A percentile compares a stretch with the other conserved stretches of the same genome.
Conservation (phyloP, 2,113 vertebrate genomes). For the Charadrius vociferus region DNA sequence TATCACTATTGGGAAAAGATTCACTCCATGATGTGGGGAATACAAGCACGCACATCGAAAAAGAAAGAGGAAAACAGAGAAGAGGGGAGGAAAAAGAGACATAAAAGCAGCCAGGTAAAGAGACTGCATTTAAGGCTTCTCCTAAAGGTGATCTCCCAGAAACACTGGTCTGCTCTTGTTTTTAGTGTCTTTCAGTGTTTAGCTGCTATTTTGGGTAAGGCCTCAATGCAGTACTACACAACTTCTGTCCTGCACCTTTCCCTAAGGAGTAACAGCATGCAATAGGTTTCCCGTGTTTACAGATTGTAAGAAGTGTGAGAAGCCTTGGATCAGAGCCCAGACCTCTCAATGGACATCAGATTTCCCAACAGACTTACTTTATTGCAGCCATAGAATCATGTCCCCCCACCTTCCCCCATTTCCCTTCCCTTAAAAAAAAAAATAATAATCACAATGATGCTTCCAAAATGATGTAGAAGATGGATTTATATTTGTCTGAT, state of each 20-base stretch:
- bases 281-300: background rate
- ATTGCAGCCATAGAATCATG: background rate
- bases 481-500: background rate
- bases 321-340: background rate
- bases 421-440: background rate
- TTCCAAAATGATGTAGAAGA: background rate
- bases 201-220: background rate
- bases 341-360: background rate
- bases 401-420: background rate
- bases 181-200: background rate
- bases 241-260: background rate
- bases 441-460: background rate
- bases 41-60: accelerated
- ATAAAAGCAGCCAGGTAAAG: background rate
- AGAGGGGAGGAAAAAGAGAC: background rate
- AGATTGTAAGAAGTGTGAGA: background rate
- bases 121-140: background rate
- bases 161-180: background rate
- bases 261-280: background rate
- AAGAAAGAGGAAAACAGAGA: background rate
- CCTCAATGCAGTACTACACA: background rate
- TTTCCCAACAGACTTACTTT: background rate
- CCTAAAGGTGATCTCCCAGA: background rate
- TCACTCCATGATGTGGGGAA: background rate
- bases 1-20: background rate